Conservation (phyloP, 2,888 invertebrate genomes). For the Seira sanloemensis region DNA sequence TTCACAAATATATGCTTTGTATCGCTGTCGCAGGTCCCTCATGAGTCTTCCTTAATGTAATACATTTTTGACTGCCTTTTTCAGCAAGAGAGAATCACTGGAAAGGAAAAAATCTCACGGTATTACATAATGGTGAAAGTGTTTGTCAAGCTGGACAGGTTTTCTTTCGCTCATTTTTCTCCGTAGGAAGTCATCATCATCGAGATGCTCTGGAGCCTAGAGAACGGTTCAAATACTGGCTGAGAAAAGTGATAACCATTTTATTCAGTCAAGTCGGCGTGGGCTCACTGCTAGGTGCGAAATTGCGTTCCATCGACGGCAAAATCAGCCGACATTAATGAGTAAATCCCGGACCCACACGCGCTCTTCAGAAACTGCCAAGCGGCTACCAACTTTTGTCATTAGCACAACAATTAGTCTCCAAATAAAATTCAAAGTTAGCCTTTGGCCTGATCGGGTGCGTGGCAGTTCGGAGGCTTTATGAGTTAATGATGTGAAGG, state of each 20-base stretch:
- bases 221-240: slow-evolving; percentile 65
- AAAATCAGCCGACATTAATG: too few species aligned
- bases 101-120: neutral
- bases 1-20: neutral
- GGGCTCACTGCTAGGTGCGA: slow-evolving; percentile 72
- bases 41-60: neutral
- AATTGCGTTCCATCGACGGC: neutral
- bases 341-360: too few species aligned
- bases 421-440: neutral
- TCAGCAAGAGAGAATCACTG: neutral
- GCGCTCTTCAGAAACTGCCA: too few species aligned
- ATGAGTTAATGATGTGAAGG: neutral
- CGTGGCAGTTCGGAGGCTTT: neutral
- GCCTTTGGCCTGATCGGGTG: neutral
- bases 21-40: neutral
- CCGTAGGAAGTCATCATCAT: slow-evolving; percentile 38
- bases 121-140: slow-evolving; percentile 36
- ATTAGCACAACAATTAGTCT: neutral
- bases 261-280: slow-evolving; percentile 74
- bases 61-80: slow-evolving; percentile 34
- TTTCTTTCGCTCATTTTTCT: slow-evolving; percentile 32
- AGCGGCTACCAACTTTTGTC: neutral
- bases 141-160: slow-evolving; percentile 44
- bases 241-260: slow-evolving; percentile 68
- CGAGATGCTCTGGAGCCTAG: slow-evolving; percentile 29